Evolutionary conservation across 2,888 invertebrate genomes (phyloP), one percentile per base, ranked within the genome.

Genomic region (Sceliomorpha sp.): DNA sequence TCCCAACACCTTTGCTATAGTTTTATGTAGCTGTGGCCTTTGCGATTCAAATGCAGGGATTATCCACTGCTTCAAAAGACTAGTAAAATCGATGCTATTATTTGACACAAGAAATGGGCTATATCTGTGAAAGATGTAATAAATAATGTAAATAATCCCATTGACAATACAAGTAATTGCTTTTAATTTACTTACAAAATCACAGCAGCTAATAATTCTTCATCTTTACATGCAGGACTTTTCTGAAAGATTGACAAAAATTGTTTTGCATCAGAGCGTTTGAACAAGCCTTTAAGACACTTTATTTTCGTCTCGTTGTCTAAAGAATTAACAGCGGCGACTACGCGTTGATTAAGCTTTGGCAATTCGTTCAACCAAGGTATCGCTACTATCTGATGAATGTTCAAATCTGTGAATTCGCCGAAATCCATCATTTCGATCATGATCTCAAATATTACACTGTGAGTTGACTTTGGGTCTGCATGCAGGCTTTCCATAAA

Each of bases 1-100:
- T 2, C 86, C 83, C 10, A 88, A 66, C 12, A 74, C 63, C 37
- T 60, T 70, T 2, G 79, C 80, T 20, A 87, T 73, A n/a, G n/a
- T n/a, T n/a, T n/a, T n/a, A n/a, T n/a, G 20, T 4, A 20, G 20
- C 20, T 20, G 20, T 5, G 20, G 2, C 20, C n/a, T n/a, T n/a
- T 0, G 83, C 84, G 26, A 84, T 82, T 37, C 78, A 60, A 20
- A 88, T 62, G 42, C 87, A 76, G 42, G 74, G 68, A n/a, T n/a
- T n/a, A n/a, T n/a, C n/a, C n/a, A n/a, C n/a, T n/a, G n/a, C n/a
- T n/a, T n/a, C n/a, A n/a, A n/a, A n/a, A n/a, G n/a, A n/a, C n/a
- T n/a, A n/a, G n/a, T n/a, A n/a, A n/a, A n/a, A n/a, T n/a, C n/a
- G n/a, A n/a, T n/a, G n/a, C 5, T 20, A 20, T 5, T 20, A 44